A percentile compares a stretch with the other conserved stretches of the same genome.
These are phyloP conservation scores for Saccopteryx leptura DNA, from an alignment of 2,113 vertebrate species.

Conservation along the genomic window DNA sequence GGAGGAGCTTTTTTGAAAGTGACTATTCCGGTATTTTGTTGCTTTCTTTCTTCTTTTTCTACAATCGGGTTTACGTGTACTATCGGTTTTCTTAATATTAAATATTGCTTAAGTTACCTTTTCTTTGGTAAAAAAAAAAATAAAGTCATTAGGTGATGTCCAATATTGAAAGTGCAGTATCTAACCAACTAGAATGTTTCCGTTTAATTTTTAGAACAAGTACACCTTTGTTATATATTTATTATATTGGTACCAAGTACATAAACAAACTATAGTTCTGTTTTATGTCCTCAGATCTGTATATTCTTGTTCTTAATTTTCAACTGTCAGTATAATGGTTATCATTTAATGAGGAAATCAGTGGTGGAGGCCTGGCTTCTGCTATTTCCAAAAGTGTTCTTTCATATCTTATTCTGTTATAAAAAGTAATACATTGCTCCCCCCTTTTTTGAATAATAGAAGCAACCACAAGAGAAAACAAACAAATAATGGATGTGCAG, in stretches of 20 bases:
- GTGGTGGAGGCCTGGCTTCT: conserved; percentile 85
- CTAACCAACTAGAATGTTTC: conserved; percentile 80
- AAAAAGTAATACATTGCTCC: conserved; percentile 73
- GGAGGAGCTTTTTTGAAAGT: conserved; percentile 73
- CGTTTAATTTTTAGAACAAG: conserved; percentile 80
- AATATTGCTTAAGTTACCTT: conserved; percentile 45
- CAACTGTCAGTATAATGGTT: conserved; percentile 81
- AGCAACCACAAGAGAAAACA: conserved; percentile 72
- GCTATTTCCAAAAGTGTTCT: conserved; percentile 85
- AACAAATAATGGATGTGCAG: conserved; percentile 72
- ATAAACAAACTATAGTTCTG: conserved; percentile 85
- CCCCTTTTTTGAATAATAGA: conserved; percentile 67
- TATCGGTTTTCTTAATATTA: conserved; percentile 67
- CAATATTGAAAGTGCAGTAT: conserved; percentile 83
- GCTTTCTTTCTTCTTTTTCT: conserved; percentile 68
- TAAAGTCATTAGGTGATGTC: conserved; percentile 77
- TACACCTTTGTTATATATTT: conserved; percentile 84
- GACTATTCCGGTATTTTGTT: conserved; percentile 68
- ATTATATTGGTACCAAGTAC: conserved; percentile 85
- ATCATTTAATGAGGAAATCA: conserved; percentile 82
- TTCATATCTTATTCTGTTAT: conserved; percentile 85
- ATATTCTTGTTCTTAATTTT: conserved; percentile 82
- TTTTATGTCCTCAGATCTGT: conserved; percentile 82
- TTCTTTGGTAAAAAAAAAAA: conserved; percentile 70
- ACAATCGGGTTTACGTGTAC: conserved; percentile 65